Percentiles rank a stretch among this genome's conserved stretches.
phyloP scores from a whole-genome alignment of 2,888 invertebrate genomes.

The Endomychus coccineus region DNA sequence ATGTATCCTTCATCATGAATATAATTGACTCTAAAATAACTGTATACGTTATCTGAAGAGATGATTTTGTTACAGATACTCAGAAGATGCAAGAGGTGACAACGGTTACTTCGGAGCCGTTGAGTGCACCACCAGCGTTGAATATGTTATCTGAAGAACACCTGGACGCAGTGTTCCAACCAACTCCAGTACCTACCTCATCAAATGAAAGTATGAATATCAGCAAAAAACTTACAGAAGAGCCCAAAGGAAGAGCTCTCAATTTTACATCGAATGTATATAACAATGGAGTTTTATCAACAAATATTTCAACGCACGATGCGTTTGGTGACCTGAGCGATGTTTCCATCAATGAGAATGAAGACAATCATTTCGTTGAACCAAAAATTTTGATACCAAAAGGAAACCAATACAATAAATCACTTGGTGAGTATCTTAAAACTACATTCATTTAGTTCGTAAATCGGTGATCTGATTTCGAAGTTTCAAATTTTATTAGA shows the following conservation, averaged over 20 bases:
- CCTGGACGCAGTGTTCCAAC: conserved; percentile 22
- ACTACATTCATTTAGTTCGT: too few species aligned
- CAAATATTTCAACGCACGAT: conserved; percentile 22
- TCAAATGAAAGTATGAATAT: conserved; percentile 4
- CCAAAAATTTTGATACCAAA: too few species aligned
- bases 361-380: conserved; percentile 10
- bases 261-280: conserved; percentile 36
- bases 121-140: conserved; percentile 28
- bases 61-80: too few species aligned
- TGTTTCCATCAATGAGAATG: conserved; percentile 66
- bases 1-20: too few species aligned
- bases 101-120: conserved; percentile 29
- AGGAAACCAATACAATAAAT: too few species aligned
- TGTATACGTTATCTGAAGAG: too few species aligned
- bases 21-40: too few species aligned
- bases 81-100: too few species aligned
- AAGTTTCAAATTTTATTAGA: too few species aligned
- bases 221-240: conserved; percentile 14
- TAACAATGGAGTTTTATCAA: conserved; percentile 30
- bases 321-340: conserved; percentile 61
- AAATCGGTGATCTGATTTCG: too few species aligned
- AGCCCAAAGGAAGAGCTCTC: conserved; percentile 36
- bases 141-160: conserved; percentile 36
- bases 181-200: conserved; percentile 22
- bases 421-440: background rate